Percentiles rank a stretch among this genome's conserved stretches.
Evolutionary conservation across 2,797 vertebrate species (phyloP).

Genomic region (Uromys caudimaculatus): DNA sequence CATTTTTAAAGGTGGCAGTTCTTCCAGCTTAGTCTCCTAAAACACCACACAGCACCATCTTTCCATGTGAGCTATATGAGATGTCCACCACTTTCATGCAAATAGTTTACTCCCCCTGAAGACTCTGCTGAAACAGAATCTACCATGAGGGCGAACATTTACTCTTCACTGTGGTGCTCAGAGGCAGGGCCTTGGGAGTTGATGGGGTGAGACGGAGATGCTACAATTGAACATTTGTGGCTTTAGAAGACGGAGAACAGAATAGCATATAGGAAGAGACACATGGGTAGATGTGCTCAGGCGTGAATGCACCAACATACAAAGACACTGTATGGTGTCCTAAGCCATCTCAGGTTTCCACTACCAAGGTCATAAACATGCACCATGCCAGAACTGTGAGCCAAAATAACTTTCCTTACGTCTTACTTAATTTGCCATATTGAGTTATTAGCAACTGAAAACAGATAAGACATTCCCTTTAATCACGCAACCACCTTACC

Average conservation of each 20-base stretch:
- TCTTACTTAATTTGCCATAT: background rate
- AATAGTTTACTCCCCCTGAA: background rate
- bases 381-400: background rate
- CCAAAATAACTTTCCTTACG: background rate
- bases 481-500: background rate
- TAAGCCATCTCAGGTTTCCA: background rate
- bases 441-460: background rate
- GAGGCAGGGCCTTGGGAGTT: background rate
- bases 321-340: background rate
- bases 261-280: too few species aligned
- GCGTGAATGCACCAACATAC: background rate
- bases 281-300: background rate
- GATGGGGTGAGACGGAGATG: background rate
- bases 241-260: background rate
- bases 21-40: background rate
- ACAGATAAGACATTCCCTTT: constrained; percentile 2
- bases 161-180: background rate
- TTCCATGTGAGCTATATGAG: background rate
- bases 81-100: too few species aligned
- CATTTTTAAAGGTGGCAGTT: background rate
- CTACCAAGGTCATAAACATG: background rate
- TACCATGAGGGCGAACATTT: background rate
- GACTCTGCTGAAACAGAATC: background rate
- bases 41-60: background rate
- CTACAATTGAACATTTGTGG: background rate